Base-by-base conservation (phyloP, 2,888 invertebrate genomes). In the Smittia sp. region DNA sequence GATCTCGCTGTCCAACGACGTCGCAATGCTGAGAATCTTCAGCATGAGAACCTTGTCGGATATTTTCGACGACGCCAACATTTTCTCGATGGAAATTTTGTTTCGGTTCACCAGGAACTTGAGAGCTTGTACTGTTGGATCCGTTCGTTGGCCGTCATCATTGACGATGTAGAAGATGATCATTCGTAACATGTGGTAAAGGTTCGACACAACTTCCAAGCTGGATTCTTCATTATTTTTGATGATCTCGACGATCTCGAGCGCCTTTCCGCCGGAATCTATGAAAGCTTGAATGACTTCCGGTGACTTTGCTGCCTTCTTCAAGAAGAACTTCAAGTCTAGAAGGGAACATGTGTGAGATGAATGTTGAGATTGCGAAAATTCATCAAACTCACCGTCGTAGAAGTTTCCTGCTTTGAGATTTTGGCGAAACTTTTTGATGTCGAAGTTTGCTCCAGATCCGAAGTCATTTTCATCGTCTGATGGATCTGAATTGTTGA, bases 281-380 rank as follows among this genome's bases (percentile, higher is more conserved):
- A 46, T 18, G 11, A 65, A 73, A 1, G 54, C 73, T 15, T 2
- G 15, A n/a, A 73, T 27, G 9, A 52, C 20, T 13, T 63, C 32
- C 1, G 46, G 11, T 6, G 41, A 24, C 18, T 73, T 65, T 18
- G 25, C 4, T 15, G 65, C 63, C 4, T 18, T 46, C 2, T 65
- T 73, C 9, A 65, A 9, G 24, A 73, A 73, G 7, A 25, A 25
- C n/a, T 73, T 73, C 0, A 73, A 24, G 32, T 73, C 73, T 73
- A 18, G 22, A 62, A 62, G n/a, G 38, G 22, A 24, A 15, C 2
- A 7, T 68, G 18, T 20, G 38, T 38, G 6, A 25, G 18, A n/a
- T n/a, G n/a, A n/a, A n/a, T n/a, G 9, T 46, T 11, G 39, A 39
- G 13, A 13, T 46, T 15, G 4, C 46, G 11, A 46, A 46, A 6